Evolutionary conservation across 2,797 vertebrate genomes (phyloP), one percentile per base, ranked within the genome.

Genomic region (Heliangelus exortis): DNA sequence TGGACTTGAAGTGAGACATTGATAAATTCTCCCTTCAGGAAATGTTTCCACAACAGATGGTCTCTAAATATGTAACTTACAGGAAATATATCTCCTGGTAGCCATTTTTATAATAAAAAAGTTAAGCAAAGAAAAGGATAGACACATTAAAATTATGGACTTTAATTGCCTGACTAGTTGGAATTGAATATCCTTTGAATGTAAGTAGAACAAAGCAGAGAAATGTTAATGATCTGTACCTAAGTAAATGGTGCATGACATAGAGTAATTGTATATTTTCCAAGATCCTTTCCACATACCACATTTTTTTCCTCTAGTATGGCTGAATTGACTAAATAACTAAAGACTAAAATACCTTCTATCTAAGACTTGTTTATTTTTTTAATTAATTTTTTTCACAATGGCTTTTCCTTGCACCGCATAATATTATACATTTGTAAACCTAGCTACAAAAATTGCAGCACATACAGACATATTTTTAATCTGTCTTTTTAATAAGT

Each of bases 51-150:
- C 55, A 90, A 87, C 83, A 96, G 79, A 91, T 91, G 74, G 78
- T 91, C 68, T 72, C 29, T 83, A 84, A 96, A 91, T 90, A 69
- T 82, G 36, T 50, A 97, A 92, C 72, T 88, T 95, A 78, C 12
- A 17, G 55, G 47, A 95, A 96, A 91, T 84, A 84, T 47, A 94
- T 73, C 39, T 85, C 68, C 15, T 58, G 20, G n/a, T 83, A 94
- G 28, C 7, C 51, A 92, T 67, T 93, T 94, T 91, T 91, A 82
- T 75, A 95, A 92, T 47, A 84, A 92, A 97, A 95, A 75, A n/a
- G 12, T 69, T 87, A 90, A 90, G 21, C 72, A 86, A 94, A 91
- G 26, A 26, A 92, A 93, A 89, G 69, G 85, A 41, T 26, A 93
- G 65, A 57, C 41, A 65, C 11, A 80, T 91, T 96, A 59, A 13